Conservation (phyloP, 2,797 vertebrate genomes). For the Calcarius lapponicus region DNA sequence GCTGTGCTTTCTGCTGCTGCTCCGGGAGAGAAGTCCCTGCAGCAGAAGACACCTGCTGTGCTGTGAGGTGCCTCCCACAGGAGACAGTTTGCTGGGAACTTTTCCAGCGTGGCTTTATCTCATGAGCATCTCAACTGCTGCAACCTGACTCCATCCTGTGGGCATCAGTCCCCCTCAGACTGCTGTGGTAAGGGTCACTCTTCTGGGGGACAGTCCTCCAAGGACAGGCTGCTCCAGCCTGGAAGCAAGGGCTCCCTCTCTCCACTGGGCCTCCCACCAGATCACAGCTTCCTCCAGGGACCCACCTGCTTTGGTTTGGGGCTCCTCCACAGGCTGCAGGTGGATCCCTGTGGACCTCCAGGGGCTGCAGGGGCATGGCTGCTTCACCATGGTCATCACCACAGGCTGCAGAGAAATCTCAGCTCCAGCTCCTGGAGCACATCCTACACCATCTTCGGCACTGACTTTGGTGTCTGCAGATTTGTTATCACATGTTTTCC, state of each 20-base stretch:
- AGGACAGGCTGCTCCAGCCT: not conserved
- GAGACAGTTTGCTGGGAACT: not conserved
- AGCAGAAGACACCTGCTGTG: not conserved
- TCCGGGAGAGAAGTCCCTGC: not conserved
- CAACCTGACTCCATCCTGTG: accelerated
- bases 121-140: not conserved
- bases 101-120: accelerated
- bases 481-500: not conserved
- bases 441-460: not conserved
- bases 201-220: not conserved
- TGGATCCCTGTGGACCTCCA: not conserved
- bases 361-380: not conserved
- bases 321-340: not conserved
- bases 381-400: not conserved
- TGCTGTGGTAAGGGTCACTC: accelerated
- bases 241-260: not conserved
- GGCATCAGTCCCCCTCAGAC: too few relatives aligned
- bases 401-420: not conserved
- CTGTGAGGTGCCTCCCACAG: not conserved
- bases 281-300: not conserved
- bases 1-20: not conserved
- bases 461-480: not conserved
- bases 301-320: not conserved
- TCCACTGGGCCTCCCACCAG: accelerated
- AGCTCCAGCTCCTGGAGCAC: not conserved